Evolutionary conservation across 2,113 vertebrate genomes (phyloP), one percentile per base, ranked within the genome.

Genomic region (Plotosus lineatus): DNA sequence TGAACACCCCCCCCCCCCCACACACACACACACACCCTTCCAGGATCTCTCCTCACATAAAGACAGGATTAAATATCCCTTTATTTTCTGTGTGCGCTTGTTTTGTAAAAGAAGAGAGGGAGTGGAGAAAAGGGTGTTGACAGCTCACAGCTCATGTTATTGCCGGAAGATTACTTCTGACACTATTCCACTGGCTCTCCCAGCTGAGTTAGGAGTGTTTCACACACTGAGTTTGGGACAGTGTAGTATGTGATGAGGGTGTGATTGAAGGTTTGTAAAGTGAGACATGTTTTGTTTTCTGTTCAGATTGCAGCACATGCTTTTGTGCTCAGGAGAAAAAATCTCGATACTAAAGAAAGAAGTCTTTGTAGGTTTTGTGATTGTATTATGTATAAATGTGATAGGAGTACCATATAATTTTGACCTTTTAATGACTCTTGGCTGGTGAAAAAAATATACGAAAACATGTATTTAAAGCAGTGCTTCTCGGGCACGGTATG

Each of bases 121-220:
- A 78, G 60, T 77, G 33, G 19, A 63, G 65, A 71, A 53, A 48
- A 31, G 71, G 66, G 71, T 82, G 87, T 73, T 80, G 89, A 88
- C 79, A 75, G 83, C 86, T 78, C 84, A 84, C 81, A 77, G 79
- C 75, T 90, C 85, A 86, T 89, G 89, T 86, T 91, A 89, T 88
- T 90, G 82, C 90, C 85, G 87, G 88, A 90, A 90, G 88, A 87
- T 86, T 84, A 84, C 82, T 90, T 86, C 87, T 85, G 75, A 86
- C 85, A 88, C 87, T 78, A 87, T 85, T 86, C 83, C 88, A 85
- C 82, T 71, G 75, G 19, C 56, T 80, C 82, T 77, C 77, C 77
- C 86, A 72, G 85, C 88, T 88, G 89, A 87, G 86, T 90, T 90
- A 89, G 88, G 89, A 93, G 88, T 90, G 90, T 91, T 92, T 92